These are phyloP conservation scores for Chelidonichthys spinosus DNA, from an alignment of 2,797 vertebrate genomes.

Conservation along the genomic window DNA sequence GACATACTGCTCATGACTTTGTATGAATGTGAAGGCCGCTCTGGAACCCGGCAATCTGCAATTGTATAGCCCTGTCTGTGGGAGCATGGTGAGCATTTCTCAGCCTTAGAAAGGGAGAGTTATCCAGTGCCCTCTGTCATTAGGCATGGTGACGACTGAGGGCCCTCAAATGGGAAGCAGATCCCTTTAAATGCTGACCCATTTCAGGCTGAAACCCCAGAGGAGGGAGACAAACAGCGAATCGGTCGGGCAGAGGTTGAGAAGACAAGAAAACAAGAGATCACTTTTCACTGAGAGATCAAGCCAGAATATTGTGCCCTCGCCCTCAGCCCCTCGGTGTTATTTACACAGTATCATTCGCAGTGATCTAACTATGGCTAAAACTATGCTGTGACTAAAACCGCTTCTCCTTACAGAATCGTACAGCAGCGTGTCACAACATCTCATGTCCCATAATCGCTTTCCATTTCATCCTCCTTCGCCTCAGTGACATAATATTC, in stretches of 20 bases:
- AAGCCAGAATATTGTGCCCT: conserved; percentile 9
- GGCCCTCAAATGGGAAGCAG: conserved; percentile 62
- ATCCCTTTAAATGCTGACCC: conserved; percentile 69
- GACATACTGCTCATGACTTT: conserved; percentile 35
- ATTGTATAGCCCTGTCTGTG: conserved; percentile 19
- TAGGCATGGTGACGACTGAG: conserved; percentile 53
- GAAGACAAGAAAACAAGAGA: conserved; percentile 38
- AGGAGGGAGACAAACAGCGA: conserved; percentile 36
- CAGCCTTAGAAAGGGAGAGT: conserved; percentile 38
- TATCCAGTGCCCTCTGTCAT: conserved; percentile 64
- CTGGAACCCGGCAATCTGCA: conserved; percentile 35
- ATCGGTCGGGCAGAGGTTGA: conserved; percentile 26
- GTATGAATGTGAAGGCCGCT: conserved; percentile 3
- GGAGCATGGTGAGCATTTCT: conserved; percentile 46
- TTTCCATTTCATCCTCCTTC: conserved; percentile 32
- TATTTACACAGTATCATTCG: conserved; percentile 16
- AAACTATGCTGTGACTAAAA: conserved; percentile 26
- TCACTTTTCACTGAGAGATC: conserved; percentile 21
- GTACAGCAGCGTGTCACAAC: conserved; percentile 28
- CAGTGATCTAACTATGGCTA: conserved; percentile 16
- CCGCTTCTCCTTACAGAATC: conserved; percentile 23
- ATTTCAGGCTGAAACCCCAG: conserved; percentile 48
- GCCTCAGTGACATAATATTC: conserved; percentile 59
- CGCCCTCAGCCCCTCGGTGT: conserved; percentile 26
- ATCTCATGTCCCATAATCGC: conserved; percentile 42